Base-by-base conservation (phyloP, 2,797 vertebrate genomes). In the Gallinago nigripennis region DNA sequence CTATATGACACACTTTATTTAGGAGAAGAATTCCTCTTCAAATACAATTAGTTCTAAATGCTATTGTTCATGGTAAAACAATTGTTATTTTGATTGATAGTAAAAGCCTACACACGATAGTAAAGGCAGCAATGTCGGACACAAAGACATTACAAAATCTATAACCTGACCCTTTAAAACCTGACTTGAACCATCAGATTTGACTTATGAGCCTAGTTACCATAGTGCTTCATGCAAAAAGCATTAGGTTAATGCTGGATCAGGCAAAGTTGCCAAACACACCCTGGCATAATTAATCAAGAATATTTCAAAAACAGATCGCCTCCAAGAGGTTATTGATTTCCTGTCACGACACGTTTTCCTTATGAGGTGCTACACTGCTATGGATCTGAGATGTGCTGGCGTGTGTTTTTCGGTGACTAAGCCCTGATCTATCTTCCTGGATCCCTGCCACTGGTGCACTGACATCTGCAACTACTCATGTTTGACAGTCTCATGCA, bases 391-490 rank as follows among this genome's bases (percentile, higher is more conserved):
- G 90, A 95, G 96, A 96, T 96, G 93, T 97, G 87, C 95, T 97
- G 97, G 98, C 92, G 48, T 95, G 96, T 95, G 88, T 95, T 96
- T 97, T 97, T 97, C 91, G 97, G 92, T 97, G 96, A 97, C 97
- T 97, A 97, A 97, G 96, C 92, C 97, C 97, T 98, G 97, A 98
- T 98, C 97, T 97, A 73, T 97, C 96, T 97, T 96, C 82, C 88
- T 98, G 98, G 97, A 97, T 79, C 90, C 82, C 84, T 97, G 97
- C 97, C 97, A 97, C 92, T 86, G 88, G 80, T 95, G 94, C 92
- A 91, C 12, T 97, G 98, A 98, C 98, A 98, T 98, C 98, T 98
- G 98, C 97, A 98, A 98, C 94, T 97, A 97, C 97, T 98, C 98
- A 98, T 92, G 96, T 96, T 93, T 97, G 97, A 98, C 97, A 98